Evolutionary conservation across 1,140 invertebrate species (phyloP), one percentile per base, ranked within the genome.

Genomic region (Tetragnatha versicolor): DNA sequence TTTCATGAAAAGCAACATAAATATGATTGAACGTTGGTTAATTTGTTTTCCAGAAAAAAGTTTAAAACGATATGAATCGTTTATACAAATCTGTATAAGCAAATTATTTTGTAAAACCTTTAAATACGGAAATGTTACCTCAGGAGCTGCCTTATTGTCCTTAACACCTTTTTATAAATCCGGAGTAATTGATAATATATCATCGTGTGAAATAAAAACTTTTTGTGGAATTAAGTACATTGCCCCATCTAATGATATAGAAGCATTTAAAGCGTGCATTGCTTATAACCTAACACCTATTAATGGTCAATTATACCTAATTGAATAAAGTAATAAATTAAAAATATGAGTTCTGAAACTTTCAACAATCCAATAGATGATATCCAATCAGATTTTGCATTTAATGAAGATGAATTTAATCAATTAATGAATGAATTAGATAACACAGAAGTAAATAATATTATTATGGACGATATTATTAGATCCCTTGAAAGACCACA

Each of bases 11-110:
- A 33, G 37, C 1, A 61, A 61, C 22, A 6, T 61, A 9, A 33
- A 61, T 22, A 61, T 35, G 31, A 35, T 61, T 61, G 58, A 61
- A 61, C 14, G 10, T 2, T 61, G 58, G 58, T 35, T 61, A 61
- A 61, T 61, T n/a, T 61, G 58, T 61, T 61, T 61, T 35, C 58
- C 58, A 12, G 58, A 61, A 61, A 61, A 61, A 37, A 33, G 31
- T 35, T 35, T 61, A 20, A 33, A 37, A 37, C 1, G n/a, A 37
- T 61, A 61, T 61, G 29, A 61, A 35, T 1, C 0, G 9, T 61
- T 61, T 61, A 27, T 61, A 6, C 58, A 61, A 37, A 33, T 35
- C 17, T 61, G 58, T 61, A 33, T 35, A 12, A 61, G 37, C 37
- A 61, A 61, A 61, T 61, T 61, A 61, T 35, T 35, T 33, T 61